Conservation (phyloP, 2,797 vertebrate genomes). For the Malurus leucopterus region DNA sequence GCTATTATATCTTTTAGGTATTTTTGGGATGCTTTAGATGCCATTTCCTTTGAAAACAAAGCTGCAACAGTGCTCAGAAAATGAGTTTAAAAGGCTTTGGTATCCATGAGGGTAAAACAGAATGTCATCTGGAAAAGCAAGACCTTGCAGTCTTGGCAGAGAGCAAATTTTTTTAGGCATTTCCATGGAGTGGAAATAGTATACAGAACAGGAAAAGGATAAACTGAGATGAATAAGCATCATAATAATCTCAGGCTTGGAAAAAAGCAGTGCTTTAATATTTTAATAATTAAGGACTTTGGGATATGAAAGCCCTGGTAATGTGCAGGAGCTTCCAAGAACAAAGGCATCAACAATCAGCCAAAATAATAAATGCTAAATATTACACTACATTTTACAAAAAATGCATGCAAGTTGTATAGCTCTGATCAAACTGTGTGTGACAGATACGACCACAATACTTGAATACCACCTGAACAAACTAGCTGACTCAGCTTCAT, state of each 20-base stretch:
- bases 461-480: neutral
- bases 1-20: neutral
- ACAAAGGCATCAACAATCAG: neutral
- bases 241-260: neutral
- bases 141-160: neutral
- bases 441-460: neutral
- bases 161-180: neutral
- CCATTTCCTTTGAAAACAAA: neutral
- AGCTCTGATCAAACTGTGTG: neutral
- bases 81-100: neutral
- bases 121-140: neutral
- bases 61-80: neutral
- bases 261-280: neutral
- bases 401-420: neutral
- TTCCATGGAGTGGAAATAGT: neutral
- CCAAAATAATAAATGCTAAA: neutral
- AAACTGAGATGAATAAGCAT: neutral
- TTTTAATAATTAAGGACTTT: neutral
- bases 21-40: neutral
- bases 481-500: neutral
- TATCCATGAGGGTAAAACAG: neutral
- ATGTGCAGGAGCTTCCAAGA: neutral
- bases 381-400: neutral
- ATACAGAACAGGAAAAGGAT: neutral
- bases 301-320: neutral